phyloP scores from a whole-genome alignment of 37 sponge, comb jelly and placozoan genomes.

The Tethya wilhelma region DNA sequence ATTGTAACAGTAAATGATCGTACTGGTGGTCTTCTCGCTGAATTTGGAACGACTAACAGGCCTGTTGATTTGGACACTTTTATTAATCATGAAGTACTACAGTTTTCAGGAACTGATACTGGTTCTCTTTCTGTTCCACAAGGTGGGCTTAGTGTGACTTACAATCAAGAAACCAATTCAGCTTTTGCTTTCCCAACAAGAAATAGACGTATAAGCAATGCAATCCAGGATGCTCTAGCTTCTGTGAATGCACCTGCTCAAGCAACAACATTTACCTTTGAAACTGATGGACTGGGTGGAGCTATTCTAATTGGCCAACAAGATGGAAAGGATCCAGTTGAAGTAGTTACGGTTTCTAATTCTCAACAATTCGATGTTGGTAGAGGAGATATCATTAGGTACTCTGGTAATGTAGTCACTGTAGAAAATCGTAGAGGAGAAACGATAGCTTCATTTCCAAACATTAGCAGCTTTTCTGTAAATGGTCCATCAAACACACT shows the following conservation, averaged over 20 bases:
- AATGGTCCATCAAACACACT: too few relatives aligned
- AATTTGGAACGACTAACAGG: background rate
- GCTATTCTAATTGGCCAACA: background rate
- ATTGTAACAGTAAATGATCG: background rate
- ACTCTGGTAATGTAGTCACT: too few relatives aligned
- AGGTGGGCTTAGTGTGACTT: background rate
- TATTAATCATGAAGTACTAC: background rate
- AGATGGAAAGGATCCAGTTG: too few relatives aligned
- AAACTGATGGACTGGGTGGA: background rate
- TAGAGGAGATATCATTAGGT: too few relatives aligned
- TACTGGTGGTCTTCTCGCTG: background rate
- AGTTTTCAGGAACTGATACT: background rate
- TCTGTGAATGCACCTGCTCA: background rate
- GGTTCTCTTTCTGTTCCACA: background rate
- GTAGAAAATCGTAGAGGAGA: too few relatives aligned
- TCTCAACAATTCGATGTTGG: too few relatives aligned
- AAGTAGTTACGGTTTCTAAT: too few relatives aligned
- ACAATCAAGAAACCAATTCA: background rate
- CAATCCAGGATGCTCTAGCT: background rate
- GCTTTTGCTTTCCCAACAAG: conserved; percentile 8
- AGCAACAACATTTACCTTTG: background rate
- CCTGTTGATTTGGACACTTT: background rate
- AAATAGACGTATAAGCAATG: background rate
- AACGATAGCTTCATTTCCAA: too few relatives aligned
- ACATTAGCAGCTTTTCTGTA: too few relatives aligned